Conservation (phyloP, 37 sponge, comb jelly and placozoan species). For the Aplysina aerophoba region DNA sequence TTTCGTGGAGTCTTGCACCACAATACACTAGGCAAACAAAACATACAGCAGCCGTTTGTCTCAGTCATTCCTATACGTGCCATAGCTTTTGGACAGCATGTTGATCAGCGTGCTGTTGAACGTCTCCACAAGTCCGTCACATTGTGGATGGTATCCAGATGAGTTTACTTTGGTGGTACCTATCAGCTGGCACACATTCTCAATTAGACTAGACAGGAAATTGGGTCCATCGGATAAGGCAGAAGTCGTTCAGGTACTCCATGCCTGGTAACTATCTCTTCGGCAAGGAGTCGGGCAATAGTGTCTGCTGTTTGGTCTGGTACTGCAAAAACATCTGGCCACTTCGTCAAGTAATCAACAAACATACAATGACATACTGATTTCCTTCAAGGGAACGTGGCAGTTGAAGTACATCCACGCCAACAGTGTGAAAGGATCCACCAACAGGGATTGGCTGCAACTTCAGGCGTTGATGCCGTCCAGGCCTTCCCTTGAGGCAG, state of each 20-base stretch:
- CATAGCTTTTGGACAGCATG: no score
- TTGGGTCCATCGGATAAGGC: slow-evolving; percentile 55
- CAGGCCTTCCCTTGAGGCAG: slow-evolving; percentile 34
- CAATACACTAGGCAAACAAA: no score
- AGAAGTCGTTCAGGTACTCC: slow-evolving; percentile 46
- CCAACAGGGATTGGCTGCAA: slow-evolving; percentile 64
- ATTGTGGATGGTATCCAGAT: no score
- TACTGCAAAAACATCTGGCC: slow-evolving; percentile 73
- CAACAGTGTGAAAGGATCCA: slow-evolving; percentile 64
- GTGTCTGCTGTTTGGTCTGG: slow-evolving; percentile 61
- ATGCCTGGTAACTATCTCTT: slow-evolving; percentile 45
- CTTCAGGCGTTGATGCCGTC: slow-evolving; percentile 13
- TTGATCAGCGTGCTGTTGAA: no score
- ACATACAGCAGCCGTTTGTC: slow-evolving; percentile 30
- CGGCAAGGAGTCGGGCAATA: slow-evolving; percentile 54
- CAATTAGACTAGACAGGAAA: slow-evolving; percentile 43
- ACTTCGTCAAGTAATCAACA: slow-evolving; percentile 74
- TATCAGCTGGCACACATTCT: no score
- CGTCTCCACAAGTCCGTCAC: no score
- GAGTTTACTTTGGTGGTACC: no score
- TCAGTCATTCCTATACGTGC: no score
- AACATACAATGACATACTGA: slow-evolving; percentile 56
- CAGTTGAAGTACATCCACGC: slow-evolving; percentile 56
- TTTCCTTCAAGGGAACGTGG: slow-evolving; percentile 41
- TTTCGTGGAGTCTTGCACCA: no score